A percentile compares a stretch with the other conserved stretches of the same genome.
phyloP scores from a whole-genome alignment of 2,888 invertebrate genomes.

The Anarsia innoxiella region DNA sequence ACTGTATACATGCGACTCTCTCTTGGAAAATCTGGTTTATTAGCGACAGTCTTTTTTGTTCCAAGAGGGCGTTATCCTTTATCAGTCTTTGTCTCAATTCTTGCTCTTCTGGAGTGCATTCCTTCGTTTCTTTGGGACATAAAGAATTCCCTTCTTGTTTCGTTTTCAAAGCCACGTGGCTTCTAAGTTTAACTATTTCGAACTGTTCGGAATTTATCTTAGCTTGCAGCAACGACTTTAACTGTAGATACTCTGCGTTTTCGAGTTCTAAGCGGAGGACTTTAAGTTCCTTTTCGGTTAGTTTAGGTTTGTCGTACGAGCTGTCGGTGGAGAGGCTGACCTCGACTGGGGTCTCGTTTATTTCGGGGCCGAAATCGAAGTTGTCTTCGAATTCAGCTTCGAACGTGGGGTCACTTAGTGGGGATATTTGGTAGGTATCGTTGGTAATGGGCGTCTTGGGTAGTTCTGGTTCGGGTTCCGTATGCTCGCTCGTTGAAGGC shows the following conservation, averaged over 20 bases:
- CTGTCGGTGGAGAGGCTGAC: too few species aligned
- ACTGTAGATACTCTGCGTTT: conserved; percentile 78
- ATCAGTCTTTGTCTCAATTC: conserved; percentile 59
- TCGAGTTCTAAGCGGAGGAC: conserved; percentile 78
- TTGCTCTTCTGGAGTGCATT: conserved; percentile 51
- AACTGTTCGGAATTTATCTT: conserved; percentile 83
- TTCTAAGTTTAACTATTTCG: conserved; percentile 80
- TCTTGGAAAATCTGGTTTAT: conserved; percentile 83
- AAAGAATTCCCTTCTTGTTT: conserved; percentile 52
- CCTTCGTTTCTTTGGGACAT: conserved; percentile 47
- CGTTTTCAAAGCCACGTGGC: conserved; percentile 67
- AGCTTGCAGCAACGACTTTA: conserved; percentile 80
- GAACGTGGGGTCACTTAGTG: conserved; percentile 37
- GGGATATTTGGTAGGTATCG: too few species aligned
- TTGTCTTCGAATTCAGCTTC: conserved; percentile 44
- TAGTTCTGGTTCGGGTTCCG: conserved; percentile 8
- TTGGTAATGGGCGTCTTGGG: not conserved
- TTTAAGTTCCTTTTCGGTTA: conserved; percentile 74
- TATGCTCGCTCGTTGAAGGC: too few species aligned
- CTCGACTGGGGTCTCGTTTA: conserved; percentile 33
- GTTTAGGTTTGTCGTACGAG: conserved; percentile 61
- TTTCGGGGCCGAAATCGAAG: conserved; percentile 39
- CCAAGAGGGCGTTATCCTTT: conserved; percentile 79
- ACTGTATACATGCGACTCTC: conserved; percentile 80
- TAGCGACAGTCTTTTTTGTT: conserved; percentile 79